phyloP scores from a whole-genome alignment of 2,113 vertebrate genomes.

The Eudyptes chrysolophus region DNA sequence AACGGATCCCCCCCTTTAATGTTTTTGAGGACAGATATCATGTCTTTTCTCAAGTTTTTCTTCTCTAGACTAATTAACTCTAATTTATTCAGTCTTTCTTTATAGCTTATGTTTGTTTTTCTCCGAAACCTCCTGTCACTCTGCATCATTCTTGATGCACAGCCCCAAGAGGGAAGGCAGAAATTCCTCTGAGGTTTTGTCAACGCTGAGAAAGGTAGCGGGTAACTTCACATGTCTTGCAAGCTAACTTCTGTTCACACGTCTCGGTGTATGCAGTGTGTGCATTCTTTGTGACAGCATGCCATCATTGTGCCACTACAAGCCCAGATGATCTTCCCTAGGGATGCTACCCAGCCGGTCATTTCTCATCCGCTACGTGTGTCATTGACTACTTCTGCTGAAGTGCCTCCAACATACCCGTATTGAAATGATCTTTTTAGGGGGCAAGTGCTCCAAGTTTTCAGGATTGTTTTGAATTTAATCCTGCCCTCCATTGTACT shows the following conservation, averaged over 20 bases:
- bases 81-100: neutral
- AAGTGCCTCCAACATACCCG: neutral
- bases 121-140: neutral
- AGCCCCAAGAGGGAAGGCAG: neutral
- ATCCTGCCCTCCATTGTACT: neutral
- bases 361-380: neutral
- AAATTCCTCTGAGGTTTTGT: slow-evolving; percentile 3
- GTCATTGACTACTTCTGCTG: neutral
- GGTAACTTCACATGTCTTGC: neutral
- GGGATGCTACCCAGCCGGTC: neutral
- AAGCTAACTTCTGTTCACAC: neutral
- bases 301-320: neutral
- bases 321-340: neutral
- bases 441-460: neutral
- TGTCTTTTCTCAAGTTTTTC: neutral
- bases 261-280: fast-evolving
- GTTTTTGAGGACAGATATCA: neutral
- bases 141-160: neutral
- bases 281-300: fast-evolving
- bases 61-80: neutral
- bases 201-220: neutral
- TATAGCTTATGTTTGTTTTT: neutral
- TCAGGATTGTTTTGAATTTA: neutral
- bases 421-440: neutral
- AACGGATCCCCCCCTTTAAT: neutral